Percentiles rank a stretch among this genome's conserved stretches.
These are phyloP conservation scores for Limonius californicus DNA, from an alignment of 1,140 invertebrate genomes.

Conservation along the genomic window DNA sequence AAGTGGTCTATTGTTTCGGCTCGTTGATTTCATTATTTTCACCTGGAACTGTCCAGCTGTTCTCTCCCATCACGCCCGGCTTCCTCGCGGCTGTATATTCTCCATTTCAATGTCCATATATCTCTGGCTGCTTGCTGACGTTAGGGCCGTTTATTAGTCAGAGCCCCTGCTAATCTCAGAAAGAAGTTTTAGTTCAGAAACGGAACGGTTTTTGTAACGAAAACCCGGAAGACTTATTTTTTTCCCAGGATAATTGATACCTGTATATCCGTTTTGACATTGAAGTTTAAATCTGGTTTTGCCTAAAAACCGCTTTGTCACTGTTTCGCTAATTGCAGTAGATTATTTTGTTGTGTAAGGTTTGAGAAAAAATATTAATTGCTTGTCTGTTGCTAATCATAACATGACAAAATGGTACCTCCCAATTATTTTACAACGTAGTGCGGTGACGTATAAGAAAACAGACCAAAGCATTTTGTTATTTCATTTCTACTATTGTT, in stretches of 20 bases:
- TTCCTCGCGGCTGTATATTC: constrained; percentile 33
- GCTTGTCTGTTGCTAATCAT: too few relatives aligned
- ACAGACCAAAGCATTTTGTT: too few relatives aligned
- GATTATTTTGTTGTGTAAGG: too few relatives aligned
- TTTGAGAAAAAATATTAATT: too few relatives aligned
- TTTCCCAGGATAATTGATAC: neutral
- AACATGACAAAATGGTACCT: too few relatives aligned
- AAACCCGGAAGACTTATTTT: neutral
- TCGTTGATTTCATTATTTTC: constrained; percentile 46
- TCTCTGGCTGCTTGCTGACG: constrained; percentile 35
- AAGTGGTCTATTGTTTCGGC: constrained; percentile 40
- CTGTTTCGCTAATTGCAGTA: neutral
- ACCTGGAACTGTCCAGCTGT: constrained; percentile 44
- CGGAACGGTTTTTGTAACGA: neutral
- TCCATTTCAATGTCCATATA: constrained; percentile 44
- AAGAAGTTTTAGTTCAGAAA: constrained; percentile 7
- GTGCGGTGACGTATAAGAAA: too few relatives aligned
- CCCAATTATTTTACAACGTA: too few relatives aligned
- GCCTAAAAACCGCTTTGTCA: neutral
- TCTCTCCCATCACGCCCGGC: constrained; percentile 39
- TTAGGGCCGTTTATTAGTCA: constrained; percentile 41
- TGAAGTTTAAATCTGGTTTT: neutral
- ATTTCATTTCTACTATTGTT: too few relatives aligned
- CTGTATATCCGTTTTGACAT: neutral
- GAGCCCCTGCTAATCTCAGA: constrained; percentile 13